These are phyloP conservation scores for Amphimallon solstitiale DNA, from an alignment of 2,888 invertebrate genomes.

Conservation along the genomic window DNA sequence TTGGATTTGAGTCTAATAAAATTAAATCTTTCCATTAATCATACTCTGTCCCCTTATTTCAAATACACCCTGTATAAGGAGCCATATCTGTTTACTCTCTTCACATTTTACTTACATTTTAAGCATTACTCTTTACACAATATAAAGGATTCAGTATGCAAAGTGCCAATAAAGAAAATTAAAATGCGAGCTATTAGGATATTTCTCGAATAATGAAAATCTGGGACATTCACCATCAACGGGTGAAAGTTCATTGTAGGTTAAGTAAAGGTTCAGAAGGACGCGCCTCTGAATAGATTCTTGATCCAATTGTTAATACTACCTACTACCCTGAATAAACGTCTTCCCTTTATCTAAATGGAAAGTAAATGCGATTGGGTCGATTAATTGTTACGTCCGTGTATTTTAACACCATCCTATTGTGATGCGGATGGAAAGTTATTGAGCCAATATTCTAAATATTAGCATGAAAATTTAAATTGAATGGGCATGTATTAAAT, in stretches of 20 bases:
- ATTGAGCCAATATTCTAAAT: neutral
- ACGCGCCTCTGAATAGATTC: slow-evolving; percentile 11
- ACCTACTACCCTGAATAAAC: slow-evolving; percentile 16
- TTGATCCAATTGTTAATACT: slow-evolving; percentile 10
- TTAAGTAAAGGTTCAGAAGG: neutral
- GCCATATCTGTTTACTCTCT: no score
- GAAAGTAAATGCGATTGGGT: slow-evolving; percentile 21
- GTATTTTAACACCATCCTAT: slow-evolving; percentile 5
- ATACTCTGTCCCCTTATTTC: no score
- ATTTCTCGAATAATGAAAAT: no score
- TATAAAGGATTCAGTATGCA: no score
- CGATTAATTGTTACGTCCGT: slow-evolving; percentile 22
- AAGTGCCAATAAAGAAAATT: no score
- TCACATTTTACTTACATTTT: no score
- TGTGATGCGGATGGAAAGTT: slow-evolving; percentile 1
- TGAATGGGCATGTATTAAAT: neutral
- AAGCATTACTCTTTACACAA: no score
- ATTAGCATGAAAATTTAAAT: slow-evolving; percentile 7
- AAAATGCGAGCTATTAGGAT: no score
- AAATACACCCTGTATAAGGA: no score
- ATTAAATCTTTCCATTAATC: no score
- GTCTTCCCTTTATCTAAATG: slow-evolving; percentile 11
- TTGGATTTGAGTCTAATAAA: no score
- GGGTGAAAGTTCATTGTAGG: slow-evolving; percentile 1
- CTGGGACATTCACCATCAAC: neutral